A percentile compares a stretch with the other conserved stretches of the same genome.
These are phyloP conservation scores for Parapristionchus giblindavisi DNA, from an alignment of 2,888 invertebrate genomes.

Conservation along the genomic window DNA sequence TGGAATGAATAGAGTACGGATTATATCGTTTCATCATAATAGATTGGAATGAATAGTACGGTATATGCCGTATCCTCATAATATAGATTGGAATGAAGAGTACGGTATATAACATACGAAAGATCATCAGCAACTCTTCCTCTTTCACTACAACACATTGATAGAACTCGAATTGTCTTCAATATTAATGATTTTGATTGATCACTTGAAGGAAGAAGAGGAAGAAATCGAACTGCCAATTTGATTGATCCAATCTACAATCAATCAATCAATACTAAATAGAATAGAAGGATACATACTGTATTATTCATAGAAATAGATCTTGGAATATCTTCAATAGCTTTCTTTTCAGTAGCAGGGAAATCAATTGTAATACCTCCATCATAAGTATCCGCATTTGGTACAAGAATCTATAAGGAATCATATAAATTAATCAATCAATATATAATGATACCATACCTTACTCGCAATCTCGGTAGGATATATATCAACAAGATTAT, in stretches of 20 bases:
- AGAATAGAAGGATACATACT: no score
- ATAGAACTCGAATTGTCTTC: slow-evolving; percentile 19
- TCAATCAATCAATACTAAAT: no score
- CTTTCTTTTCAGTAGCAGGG: not conserved
- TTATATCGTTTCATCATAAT: not conserved
- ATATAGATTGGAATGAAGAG: not conserved
- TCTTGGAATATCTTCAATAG: not conserved
- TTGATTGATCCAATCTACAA: slow-evolving; percentile 17
- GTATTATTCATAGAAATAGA: slow-evolving; percentile 14
- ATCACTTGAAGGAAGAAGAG: slow-evolving; percentile 7
- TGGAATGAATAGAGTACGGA: no score
- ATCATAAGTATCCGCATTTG: slow-evolving; percentile 1
- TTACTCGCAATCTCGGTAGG: slow-evolving; percentile 16
- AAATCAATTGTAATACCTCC: slow-evolving; percentile 2
- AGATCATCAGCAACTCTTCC: slow-evolving; percentile 23
- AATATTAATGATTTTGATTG: not conserved
- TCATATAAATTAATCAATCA: not conserved
- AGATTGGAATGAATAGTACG: not conserved
- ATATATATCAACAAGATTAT: slow-evolving; percentile 3
- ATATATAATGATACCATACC: not conserved
- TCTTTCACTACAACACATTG: slow-evolving; percentile 4
- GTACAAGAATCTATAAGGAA: not conserved
- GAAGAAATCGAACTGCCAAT: slow-evolving; percentile 19
- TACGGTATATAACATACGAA: not conserved
- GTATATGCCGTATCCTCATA: not conserved